phyloP scores from a whole-genome alignment of 1,140 invertebrate genomes.

The Cotesia glomerata region DNA sequence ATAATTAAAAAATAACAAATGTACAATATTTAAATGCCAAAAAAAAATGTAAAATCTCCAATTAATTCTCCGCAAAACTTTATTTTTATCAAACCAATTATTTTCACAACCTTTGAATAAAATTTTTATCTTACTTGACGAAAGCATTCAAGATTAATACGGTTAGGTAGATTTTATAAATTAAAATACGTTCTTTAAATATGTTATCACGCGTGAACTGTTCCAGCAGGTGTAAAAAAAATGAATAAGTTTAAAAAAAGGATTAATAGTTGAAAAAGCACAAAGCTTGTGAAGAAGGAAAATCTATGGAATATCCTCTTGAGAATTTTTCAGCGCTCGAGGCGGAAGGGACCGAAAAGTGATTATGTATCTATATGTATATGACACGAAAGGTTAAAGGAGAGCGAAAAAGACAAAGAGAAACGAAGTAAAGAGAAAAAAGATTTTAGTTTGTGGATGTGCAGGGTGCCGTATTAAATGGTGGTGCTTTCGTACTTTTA shows the following conservation, averaged over 20 bases:
- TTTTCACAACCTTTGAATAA: no score
- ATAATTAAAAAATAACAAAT: no score
- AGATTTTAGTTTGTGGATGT: background rate
- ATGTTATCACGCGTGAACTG: background rate
- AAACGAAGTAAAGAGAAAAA: background rate
- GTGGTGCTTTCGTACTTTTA: constrained; percentile 5
- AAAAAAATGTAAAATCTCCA: no score
- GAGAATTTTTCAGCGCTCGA: background rate
- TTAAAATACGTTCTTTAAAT: background rate
- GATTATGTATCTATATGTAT: no score
- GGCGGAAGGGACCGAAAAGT: background rate
- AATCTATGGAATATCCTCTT: background rate
- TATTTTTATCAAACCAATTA: no score
- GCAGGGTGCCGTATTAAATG: constrained; percentile 4
- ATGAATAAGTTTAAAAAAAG: background rate
- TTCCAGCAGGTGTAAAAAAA: background rate
- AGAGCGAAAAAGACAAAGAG: background rate
- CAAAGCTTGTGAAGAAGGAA: background rate
- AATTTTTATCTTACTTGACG: no score
- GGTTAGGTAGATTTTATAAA: no score
- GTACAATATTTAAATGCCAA: no score
- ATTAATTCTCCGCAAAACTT: no score
- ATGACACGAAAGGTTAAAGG: background rate
- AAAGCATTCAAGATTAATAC: no score
- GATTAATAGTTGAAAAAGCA: background rate